Percentiles rank a stretch among this genome's conserved stretches.
phyloP scores from a whole-genome alignment of 2,113 vertebrate genomes.

The Vidua chalybeata region DNA sequence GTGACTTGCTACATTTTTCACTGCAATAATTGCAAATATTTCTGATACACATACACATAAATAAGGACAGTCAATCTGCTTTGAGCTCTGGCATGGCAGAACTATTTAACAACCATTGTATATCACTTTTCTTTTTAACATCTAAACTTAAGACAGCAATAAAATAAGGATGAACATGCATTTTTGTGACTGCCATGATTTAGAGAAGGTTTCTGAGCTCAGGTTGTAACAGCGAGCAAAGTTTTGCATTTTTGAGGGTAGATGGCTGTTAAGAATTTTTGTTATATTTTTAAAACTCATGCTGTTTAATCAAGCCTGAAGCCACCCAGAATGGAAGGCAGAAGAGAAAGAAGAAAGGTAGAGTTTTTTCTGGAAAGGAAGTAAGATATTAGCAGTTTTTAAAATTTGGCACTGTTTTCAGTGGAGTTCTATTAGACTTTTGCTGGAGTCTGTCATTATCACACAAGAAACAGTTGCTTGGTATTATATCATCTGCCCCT shows the following conservation, averaged over 20 bases:
- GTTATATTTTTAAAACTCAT: not conserved
- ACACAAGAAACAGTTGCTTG: not conserved
- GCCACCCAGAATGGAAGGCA: not conserved
- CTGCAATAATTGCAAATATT: not conserved
- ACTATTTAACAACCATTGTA: not conserved
- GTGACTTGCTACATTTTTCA: not conserved
- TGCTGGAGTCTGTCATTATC: not conserved
- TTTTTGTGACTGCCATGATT: not conserved
- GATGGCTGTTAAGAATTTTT: not conserved
- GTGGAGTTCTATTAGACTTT: not conserved
- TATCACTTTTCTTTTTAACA: not conserved
- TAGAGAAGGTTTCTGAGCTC: not conserved
- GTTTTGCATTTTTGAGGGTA: not conserved
- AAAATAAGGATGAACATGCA: not conserved
- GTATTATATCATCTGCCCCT: not conserved
- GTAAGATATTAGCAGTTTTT: not conserved
- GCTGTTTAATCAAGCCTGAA: not conserved
- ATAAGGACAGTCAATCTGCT: not conserved
- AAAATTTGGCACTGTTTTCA: not conserved
- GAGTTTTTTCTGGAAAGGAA: not conserved
- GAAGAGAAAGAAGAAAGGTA: not conserved
- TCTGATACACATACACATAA: not conserved
- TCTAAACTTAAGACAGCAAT: not conserved
- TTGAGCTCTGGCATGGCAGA: not conserved
- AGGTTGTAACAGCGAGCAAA: not conserved